Percentiles rank a stretch among this genome's conserved stretches.
Conservation (phyloP, 2,797 vertebrate genomes). For the Schizopygopsis malacanthus region DNA sequence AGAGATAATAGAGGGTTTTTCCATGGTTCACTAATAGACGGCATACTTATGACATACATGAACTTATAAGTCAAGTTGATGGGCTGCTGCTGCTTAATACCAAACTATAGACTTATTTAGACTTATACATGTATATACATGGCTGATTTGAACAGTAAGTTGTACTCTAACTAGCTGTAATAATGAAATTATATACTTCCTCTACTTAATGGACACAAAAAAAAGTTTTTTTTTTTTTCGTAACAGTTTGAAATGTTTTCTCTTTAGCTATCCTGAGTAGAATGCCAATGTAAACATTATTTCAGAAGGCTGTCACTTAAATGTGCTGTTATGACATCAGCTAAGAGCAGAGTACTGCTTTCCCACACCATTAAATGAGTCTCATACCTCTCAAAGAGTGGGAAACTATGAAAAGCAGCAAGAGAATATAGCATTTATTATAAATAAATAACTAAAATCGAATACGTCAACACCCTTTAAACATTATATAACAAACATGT, state of each 20-base stretch:
- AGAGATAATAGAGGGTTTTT: neutral
- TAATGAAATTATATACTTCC: neutral
- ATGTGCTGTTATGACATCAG: constrained; percentile 33
- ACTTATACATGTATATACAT: neutral
- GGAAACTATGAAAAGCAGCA: constrained; percentile 21
- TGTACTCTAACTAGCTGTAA: neutral
- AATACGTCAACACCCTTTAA: constrained; percentile 5
- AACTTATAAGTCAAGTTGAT: neutral
- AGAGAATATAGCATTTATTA: constrained; percentile 26
- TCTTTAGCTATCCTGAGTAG: neutral
- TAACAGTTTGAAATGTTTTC: constrained; percentile 25
- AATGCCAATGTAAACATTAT: constrained; percentile 46
- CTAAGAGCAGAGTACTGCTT: constrained; percentile 35
- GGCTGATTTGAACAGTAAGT: neutral
- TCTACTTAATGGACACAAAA: neutral
- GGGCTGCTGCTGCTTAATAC: constrained; percentile 5
- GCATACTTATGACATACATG: neutral
- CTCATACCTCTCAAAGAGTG: constrained; percentile 19
- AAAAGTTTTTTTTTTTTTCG: too few species aligned
- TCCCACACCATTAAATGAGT: constrained; percentile 44
- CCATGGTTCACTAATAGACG: neutral
- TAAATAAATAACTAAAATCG: constrained; percentile 7
- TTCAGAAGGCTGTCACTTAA: constrained; percentile 25
- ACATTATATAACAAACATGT: constrained; percentile 59
- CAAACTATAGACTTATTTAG: neutral